phyloP scores from a whole-genome alignment of 2,888 invertebrate genomes.

The Dolichomitus sp. region DNA sequence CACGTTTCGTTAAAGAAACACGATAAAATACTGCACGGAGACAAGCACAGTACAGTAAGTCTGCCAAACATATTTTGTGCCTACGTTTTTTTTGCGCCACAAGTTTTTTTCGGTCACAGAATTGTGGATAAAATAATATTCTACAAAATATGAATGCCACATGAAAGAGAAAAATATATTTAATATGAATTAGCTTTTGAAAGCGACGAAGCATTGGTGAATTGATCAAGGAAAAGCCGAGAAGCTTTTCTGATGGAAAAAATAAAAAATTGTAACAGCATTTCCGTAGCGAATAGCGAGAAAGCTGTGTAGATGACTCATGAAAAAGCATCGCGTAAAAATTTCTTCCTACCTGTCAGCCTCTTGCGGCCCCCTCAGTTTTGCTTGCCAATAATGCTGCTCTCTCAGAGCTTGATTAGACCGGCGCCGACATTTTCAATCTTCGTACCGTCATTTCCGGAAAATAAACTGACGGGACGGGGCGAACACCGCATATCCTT shows the following conservation, averaged over 20 bases:
- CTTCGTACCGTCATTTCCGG: conserved; percentile 25
- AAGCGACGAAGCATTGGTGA: not conserved
- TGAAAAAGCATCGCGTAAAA: not conserved
- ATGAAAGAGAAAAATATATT: not conserved
- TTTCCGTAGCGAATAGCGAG: conserved; percentile 1
- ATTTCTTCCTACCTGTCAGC: not conserved
- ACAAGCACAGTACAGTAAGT: not conserved
- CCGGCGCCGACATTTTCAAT: conserved; percentile 15
- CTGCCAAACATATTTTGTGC: not conserved
- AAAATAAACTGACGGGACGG: not conserved
- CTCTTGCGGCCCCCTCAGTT: not conserved
- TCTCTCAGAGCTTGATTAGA: conserved; percentile 16
- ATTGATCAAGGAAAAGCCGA: conserved; percentile 2
- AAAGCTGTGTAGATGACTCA: not conserved
- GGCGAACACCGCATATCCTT: conserved; percentile 14
- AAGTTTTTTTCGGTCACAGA: conserved; percentile 16
- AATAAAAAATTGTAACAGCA: not conserved
- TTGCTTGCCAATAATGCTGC: conserved; percentile 2
- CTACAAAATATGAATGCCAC: not conserved
- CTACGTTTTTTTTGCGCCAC: not conserved
- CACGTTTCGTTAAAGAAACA: conserved; percentile 30
- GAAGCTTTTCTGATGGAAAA: not conserved
- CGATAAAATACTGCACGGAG: not conserved
- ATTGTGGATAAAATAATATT: conserved; percentile 22
- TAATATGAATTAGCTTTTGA: not conserved